Percentiles rank a stretch among this genome's conserved stretches.
phyloP scores from a whole-genome alignment of 2,797 vertebrate species.

The Gallirallus australis region DNA sequence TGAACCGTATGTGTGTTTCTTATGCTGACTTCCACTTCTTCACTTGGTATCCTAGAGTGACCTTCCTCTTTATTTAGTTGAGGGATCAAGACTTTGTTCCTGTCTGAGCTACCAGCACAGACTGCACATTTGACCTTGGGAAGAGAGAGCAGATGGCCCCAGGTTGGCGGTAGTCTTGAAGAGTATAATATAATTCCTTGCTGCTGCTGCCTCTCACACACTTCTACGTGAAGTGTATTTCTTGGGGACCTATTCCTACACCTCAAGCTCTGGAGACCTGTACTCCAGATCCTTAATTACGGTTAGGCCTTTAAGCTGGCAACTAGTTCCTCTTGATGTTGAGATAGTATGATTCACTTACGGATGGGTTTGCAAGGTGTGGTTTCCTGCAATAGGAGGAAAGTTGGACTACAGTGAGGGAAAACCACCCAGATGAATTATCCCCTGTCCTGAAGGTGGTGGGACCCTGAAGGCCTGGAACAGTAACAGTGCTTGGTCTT shows the following conservation, averaged over 20 bases:
- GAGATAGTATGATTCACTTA: not conserved
- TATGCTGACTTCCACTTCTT: not conserved
- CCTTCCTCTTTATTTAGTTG: not conserved
- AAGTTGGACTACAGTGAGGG: not conserved
- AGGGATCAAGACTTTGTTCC: not conserved
- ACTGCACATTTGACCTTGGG: not conserved
- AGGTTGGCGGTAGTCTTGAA: not conserved
- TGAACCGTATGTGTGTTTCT: rapidly evolving
- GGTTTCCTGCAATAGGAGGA: not conserved
- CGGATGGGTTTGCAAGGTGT: not conserved
- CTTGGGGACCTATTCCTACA: not conserved
- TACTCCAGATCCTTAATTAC: not conserved
- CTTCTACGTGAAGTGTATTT: not conserved
- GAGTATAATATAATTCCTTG: not conserved
- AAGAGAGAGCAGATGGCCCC: not conserved
- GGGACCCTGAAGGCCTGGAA: not conserved
- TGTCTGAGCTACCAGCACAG: not conserved
- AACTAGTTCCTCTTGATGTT: not conserved
- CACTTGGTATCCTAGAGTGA: not conserved
- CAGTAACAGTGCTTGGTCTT: not conserved
- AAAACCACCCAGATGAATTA: not conserved
- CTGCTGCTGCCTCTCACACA: not conserved
- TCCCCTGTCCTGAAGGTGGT: not conserved
- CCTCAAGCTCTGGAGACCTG: not conserved
- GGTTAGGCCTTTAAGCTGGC: not conserved